Conservation (phyloP, 2,797 vertebrate genomes). For the Notolepis coatsorum region DNA sequence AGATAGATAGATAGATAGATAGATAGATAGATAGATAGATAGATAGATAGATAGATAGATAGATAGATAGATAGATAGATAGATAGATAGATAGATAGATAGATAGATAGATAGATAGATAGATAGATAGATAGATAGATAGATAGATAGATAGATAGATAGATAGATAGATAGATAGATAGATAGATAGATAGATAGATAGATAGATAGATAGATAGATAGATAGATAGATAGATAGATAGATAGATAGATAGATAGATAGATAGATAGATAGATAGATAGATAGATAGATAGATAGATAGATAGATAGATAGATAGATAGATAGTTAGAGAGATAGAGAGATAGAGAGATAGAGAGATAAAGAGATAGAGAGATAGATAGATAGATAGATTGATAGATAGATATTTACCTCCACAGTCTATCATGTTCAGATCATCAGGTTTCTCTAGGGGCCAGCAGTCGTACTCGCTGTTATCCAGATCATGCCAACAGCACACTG, state of each 20-base stretch:
- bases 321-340: not conserved
- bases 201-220: not conserved
- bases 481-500: slow-evolving; percentile 82
- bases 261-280: not conserved
- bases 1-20: not conserved
- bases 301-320: not conserved
- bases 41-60: not conserved
- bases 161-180: not conserved
- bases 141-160: not conserved
- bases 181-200: not conserved
- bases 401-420: slow-evolving; percentile 80
- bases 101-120: too few relatives aligned
- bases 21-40: too few relatives aligned
- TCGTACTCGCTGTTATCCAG: slow-evolving; percentile 90
- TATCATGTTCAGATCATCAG: slow-evolving; percentile 87
- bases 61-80: not conserved
- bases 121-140: not conserved
- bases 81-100: not conserved
- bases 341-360: not conserved
- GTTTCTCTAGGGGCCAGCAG: slow-evolving; percentile 88
- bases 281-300: not conserved
- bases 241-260: not conserved
- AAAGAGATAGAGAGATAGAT: not conserved
- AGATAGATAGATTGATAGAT: not conserved
- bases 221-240: not conserved